These are phyloP conservation scores for Octonoba sinensis DNA, from an alignment of 2,888 invertebrate genomes.

Conservation along the genomic window DNA sequence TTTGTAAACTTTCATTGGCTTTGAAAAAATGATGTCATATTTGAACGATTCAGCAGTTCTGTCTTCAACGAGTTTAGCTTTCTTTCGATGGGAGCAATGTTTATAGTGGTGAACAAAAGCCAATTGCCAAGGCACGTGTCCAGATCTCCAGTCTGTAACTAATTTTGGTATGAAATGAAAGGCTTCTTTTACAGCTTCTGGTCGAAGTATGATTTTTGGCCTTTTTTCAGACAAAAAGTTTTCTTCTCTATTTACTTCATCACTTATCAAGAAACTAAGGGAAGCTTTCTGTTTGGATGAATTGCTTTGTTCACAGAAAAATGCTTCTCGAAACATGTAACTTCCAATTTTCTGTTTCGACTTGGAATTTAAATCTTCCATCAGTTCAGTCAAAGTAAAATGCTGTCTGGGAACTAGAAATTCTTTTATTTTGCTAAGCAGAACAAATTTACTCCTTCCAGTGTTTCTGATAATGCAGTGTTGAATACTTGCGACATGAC, in stretches of 20 bases:
- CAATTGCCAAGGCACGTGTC: constrained; percentile 22
- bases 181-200: constrained; percentile 11
- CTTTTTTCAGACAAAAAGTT: constrained; percentile 11
- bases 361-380: constrained; percentile 5
- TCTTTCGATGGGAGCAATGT: not conserved
- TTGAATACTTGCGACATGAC: constrained; percentile 16
- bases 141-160: constrained; percentile 5
- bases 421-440: constrained; percentile 4
- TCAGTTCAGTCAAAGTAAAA: constrained; percentile 15
- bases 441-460: constrained; percentile 1
- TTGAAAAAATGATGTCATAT: constrained; percentile 10
- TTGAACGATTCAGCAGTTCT: constrained; percentile 22
- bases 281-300: not conserved
- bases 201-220: constrained; percentile 7
- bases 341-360: constrained; percentile 18
- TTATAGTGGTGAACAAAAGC: constrained; percentile 21
- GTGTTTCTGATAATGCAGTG: constrained; percentile 15
- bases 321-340: constrained; percentile 9
- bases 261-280: not conserved
- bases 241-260: not conserved
- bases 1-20: constrained; percentile 10
- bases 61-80: constrained; percentile 5
- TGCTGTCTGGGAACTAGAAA: constrained; percentile 26
- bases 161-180: constrained; percentile 6
- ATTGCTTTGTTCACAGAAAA: not conserved